Evolutionary conservation across 1,140 invertebrate species (phyloP), one percentile per base, ranked within the genome.

Genomic region (Batillaria attramentaria): DNA sequence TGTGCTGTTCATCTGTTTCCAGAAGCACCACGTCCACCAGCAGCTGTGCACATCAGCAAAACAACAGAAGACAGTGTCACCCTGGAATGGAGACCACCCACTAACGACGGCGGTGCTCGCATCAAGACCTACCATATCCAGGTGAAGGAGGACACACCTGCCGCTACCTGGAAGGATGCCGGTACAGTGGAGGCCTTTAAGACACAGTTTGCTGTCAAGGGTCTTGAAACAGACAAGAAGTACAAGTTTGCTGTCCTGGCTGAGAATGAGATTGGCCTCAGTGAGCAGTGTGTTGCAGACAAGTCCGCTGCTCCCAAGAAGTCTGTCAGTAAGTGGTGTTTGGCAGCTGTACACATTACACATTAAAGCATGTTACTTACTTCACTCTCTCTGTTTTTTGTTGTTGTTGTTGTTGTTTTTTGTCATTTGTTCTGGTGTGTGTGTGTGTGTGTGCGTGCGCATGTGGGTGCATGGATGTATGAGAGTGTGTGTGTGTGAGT

Each of bases 171-270:
- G 88, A 35, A 70, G n/a, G 83, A 87, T 94, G 62, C 94, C 96
- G 57, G 96, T 95, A 70, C 93, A 93, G 85, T 94, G 95, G 70
- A 99, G 97, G 57, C 84, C 13, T 87, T 80, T 81, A 81, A 83
- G 33, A 86, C 80, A 35, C 75, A 76, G n/a, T 74, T 96, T 88
- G 95, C 94, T 28, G 96, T 97, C 0, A 96, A 97, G 90, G 97
- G 97, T 4, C 91, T 99, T 8, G 95, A 96, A 0, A 96, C 97
- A 90, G 95, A 96, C 73, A 96, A 98, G 88, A 97, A 98, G 90
- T 99, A 99, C 87, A 93, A 97, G 84, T 99, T 99, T 93, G 93
- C 97, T 81, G 95, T 99, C 1, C 95, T 97, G 93, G 98, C 98
- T 28, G 97, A 96, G 28, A 99, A 99, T 92, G 97, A 98, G 43